These are phyloP conservation scores for Zelostemma sp. DNA, from an alignment of 1,140 invertebrate species.

Conservation along the genomic window DNA sequence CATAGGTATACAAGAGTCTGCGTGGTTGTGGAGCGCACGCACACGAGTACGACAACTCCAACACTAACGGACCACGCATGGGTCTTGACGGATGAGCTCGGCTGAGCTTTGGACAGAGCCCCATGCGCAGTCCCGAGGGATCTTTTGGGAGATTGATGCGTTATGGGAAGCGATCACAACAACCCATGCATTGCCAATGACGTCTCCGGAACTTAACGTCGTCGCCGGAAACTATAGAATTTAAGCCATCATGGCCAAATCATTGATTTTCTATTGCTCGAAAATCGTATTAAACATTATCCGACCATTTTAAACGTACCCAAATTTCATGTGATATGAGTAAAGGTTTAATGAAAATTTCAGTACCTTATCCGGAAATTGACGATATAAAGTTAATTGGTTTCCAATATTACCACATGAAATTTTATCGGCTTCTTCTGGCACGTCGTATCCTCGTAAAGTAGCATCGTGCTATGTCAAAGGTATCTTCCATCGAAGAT, in stretches of 20 bases:
- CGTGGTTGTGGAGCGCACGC: background rate
- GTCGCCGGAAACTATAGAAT: background rate
- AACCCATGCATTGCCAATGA: conserved; percentile 55
- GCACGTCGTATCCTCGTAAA: background rate
- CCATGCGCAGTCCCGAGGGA: conserved; percentile 32
- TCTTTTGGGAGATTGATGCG: conserved; percentile 51
- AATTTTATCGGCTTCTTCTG: background rate
- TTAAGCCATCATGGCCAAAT: no score
- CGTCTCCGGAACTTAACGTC: conserved; percentile 13
- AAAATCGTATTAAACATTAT: no score
- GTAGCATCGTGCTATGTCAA: background rate
- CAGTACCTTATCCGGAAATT: no score
- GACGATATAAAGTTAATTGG: conserved; percentile 1
- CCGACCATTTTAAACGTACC: no score
- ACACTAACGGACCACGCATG: background rate
- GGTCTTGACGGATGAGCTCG: conserved; percentile 48
- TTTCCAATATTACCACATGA: background rate
- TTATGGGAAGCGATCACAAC: conserved; percentile 56
- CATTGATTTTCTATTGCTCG: no score
- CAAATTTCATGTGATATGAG: no score
- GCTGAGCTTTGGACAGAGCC: conserved; percentile 43
- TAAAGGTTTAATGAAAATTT: no score
- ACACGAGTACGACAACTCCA: background rate
- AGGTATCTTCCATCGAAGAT: conserved; percentile 1
- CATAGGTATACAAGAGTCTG: background rate